phyloP scores from a whole-genome alignment of 2,888 invertebrate genomes.

The Cheilosia pagana region DNA sequence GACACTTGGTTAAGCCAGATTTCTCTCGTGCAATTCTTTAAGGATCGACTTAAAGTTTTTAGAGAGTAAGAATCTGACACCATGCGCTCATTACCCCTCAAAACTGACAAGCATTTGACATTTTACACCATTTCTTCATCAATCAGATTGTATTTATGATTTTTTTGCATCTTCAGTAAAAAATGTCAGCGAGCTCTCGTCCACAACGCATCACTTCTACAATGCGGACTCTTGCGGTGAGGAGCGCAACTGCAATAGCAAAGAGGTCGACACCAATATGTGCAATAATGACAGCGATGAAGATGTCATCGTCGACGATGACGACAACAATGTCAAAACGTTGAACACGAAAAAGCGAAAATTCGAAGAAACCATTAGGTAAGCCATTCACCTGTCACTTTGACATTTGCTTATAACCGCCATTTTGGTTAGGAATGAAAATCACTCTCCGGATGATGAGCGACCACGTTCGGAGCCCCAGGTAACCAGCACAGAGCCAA shows the following conservation, averaged over 20 bases:
- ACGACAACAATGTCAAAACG: conserved; percentile 81
- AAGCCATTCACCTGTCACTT: background rate
- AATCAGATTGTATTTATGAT: background rate
- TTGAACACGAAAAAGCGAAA: conserved; percentile 80
- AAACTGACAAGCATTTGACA: too few relatives aligned
- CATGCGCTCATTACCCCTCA: too few relatives aligned
- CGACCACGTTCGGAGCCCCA: conserved; percentile 82
- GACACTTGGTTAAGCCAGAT: too few relatives aligned
- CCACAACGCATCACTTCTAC: conserved; percentile 83
- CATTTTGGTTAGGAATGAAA: conserved; percentile 78
- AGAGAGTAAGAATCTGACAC: too few relatives aligned
- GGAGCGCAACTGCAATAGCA: conserved; percentile 77
- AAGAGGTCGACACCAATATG: conserved; percentile 80
- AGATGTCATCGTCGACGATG: conserved; percentile 83
- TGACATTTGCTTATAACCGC: conserved; percentile 7
- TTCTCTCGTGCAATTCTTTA: too few relatives aligned
- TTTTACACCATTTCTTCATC: background rate
- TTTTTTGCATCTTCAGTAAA: conserved; percentile 80
- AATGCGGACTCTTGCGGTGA: conserved; percentile 82
- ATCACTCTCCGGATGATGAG: conserved; percentile 80
- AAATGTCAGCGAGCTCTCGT: conserved; percentile 82
- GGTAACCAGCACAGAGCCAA: conserved; percentile 82
- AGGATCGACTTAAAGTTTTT: too few relatives aligned
- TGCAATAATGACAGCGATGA: conserved; percentile 83
- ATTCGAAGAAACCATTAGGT: conserved; percentile 82